phyloP scores from a whole-genome alignment of 2,888 invertebrate genomes.

The Tenthredo distinguenda region DNA sequence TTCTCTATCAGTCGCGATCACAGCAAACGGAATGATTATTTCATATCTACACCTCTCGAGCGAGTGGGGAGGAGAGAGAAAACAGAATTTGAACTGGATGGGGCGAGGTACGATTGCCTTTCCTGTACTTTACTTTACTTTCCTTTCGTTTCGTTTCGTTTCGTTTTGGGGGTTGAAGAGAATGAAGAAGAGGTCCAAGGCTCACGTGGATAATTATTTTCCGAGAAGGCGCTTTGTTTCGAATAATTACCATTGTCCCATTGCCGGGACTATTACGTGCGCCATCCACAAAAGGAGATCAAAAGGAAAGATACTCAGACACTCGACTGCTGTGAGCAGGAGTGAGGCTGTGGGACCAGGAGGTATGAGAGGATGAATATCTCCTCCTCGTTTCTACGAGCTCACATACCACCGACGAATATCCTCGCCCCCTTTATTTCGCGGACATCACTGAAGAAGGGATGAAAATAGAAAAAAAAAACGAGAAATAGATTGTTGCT shows the following conservation, averaged over 20 bases:
- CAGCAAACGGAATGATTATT: neutral
- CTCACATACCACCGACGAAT: slow-evolving; percentile 4
- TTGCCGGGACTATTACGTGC: slow-evolving; percentile 52
- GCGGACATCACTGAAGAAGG: slow-evolving; percentile 31
- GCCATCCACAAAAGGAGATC: slow-evolving; percentile 55
- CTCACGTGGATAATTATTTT: slow-evolving; percentile 54
- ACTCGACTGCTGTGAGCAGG: slow-evolving; percentile 35
- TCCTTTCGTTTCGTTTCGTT: neutral
- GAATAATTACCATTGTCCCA: slow-evolving; percentile 55
- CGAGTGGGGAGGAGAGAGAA: neutral
- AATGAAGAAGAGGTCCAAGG: slow-evolving; percentile 27
- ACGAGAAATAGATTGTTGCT: neutral
- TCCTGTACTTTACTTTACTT: neutral
- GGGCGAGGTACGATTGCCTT: neutral
- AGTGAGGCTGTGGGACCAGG: neutral
- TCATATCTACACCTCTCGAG: neutral
- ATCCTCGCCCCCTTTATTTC: slow-evolving; percentile 19
- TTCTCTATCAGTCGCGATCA: neutral
- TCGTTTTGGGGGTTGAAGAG: neutral
- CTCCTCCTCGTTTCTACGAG: slow-evolving; percentile 26
- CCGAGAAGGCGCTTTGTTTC: slow-evolving; percentile 54
- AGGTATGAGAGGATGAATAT: slow-evolving; percentile 31
- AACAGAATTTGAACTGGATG: neutral
- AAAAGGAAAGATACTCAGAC: slow-evolving; percentile 52
- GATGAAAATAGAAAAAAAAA: neutral